Base-by-base conservation (phyloP, 2,888 invertebrate genomes). In the Amiota communis region DNA sequence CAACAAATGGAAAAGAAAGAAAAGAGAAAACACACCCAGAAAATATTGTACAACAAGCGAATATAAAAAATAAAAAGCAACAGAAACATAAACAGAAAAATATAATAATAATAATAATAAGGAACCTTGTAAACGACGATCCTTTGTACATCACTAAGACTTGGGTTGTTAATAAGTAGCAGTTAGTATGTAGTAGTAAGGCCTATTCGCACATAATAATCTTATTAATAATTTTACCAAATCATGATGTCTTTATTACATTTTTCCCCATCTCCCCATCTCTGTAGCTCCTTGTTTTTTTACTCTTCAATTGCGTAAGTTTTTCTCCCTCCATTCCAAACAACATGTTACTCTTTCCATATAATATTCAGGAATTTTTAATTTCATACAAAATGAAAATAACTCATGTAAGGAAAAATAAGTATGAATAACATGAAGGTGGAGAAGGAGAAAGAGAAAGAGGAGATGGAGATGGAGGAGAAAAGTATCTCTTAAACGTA, bases 301-400 rank as follows among this genome's bases (percentile, higher is more conserved):
- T 36, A n/a, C 6, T 36, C 6, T 0, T 36, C 36, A 23, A 23
- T 23, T 23, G 23, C 23, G 23, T 23, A 23, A 23, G 23, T 23
- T 23, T 3, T 23, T 23, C 23, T 3, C 3, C 3, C 23, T 23
- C 36, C 36, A n/a, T 36, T 36, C 36, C 36, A 36, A 36, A 23
- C 23, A 36, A 4, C 36, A 36, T 36, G 8, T 36, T 10, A 56
- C 59, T 59, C 59, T 23, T 23, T 23, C 23, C 23, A 2, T 23
- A 23, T 23, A 23, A 23, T 23, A 20, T 17, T n/a, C 15, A 53
- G 65, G 67, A 68, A 68, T 68, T 68, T 68, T 68, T 68, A 68
- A 68, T 68, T 68, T 68, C 51, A 15, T 23, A 8, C 20, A 68
- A 68, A 68, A 68, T 51, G 67, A 68, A 68, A 53, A 68, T 68